A percentile compares a stretch with the other conserved stretches of the same genome.
Evolutionary conservation across 2,113 vertebrate species (phyloP).

Genomic region (Pelecanus crispus): DNA sequence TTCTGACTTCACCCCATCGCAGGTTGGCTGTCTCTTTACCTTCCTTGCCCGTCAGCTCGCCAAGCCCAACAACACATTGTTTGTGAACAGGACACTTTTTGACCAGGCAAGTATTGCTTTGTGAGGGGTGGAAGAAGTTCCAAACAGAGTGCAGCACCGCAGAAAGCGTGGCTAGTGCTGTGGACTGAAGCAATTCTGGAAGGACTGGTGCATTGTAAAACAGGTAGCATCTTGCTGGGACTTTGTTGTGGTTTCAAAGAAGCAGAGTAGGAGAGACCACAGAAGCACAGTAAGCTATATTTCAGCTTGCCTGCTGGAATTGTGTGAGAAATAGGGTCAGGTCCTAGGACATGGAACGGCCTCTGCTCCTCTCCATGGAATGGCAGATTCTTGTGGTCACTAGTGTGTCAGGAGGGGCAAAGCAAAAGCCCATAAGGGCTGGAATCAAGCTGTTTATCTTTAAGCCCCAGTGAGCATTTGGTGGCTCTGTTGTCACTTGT

Average conservation of each 20-base stretch:
- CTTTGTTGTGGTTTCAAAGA: not conserved
- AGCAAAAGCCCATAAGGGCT: not conserved
- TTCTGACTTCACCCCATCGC: constrained; percentile 94
- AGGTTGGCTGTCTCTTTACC: constrained; percentile 96
- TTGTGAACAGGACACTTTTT: constrained; percentile 97
- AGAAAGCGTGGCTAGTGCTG: not conserved
- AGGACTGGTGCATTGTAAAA: not conserved
- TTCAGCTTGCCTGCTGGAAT: not conserved
- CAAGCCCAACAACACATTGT: constrained; percentile 95
- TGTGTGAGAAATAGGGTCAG: not conserved
- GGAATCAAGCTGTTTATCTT: not conserved
- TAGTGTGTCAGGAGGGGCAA: not conserved
- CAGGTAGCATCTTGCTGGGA: not conserved
- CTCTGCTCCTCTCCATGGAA: not conserved
- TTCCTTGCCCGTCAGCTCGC: constrained; percentile 95
- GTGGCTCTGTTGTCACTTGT: not conserved
- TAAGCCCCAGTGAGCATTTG: not conserved
- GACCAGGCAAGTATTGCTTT: constrained; percentile 82
- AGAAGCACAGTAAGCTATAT: not conserved
- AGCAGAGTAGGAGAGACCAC: not conserved
- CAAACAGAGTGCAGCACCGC: not conserved
- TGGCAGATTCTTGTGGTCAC: not conserved
- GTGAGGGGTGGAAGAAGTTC: not conserved
- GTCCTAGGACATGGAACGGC: not conserved
- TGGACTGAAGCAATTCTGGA: not conserved